These are phyloP conservation scores for Staurois parvus DNA, from an alignment of 2,797 vertebrate genomes.

Conservation along the genomic window DNA sequence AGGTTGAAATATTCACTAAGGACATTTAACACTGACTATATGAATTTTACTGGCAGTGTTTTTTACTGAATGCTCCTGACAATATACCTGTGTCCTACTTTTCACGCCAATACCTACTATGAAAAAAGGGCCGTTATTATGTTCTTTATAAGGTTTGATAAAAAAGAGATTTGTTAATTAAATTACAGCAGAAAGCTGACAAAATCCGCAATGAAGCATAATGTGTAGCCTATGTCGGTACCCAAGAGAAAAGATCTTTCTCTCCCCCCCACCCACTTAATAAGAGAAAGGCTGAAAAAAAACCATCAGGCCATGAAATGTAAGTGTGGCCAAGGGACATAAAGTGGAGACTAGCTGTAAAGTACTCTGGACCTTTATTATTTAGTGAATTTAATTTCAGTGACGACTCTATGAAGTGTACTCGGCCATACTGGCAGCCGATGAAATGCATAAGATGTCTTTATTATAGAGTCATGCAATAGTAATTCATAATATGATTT, in stretches of 20 bases:
- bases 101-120: conserved; percentile 1
- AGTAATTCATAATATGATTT: conserved; percentile 23
- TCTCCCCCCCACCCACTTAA: conserved; percentile 44
- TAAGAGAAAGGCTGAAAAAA: conserved; percentile 42
- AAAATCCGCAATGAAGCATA: conserved; percentile 54
- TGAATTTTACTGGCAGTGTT: conserved; percentile 15
- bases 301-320: conserved; percentile 52
- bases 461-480: conserved; percentile 30
- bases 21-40: conserved; percentile 22
- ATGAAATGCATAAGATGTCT: conserved; percentile 23
- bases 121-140: conserved; percentile 32
- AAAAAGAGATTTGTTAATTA: conserved; percentile 51
- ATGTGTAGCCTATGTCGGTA: conserved; percentile 46
- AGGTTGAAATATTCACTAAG: conserved; percentile 19
- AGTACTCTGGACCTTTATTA: conserved; percentile 52
- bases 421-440: conserved; percentile 24
- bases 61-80: background rate
- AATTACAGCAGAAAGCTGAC: conserved; percentile 45
- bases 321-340: conserved; percentile 51
- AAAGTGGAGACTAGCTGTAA: conserved; percentile 48
- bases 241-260: conserved; percentile 31
- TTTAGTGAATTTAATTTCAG: conserved; percentile 54
- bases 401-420: conserved; percentile 50
- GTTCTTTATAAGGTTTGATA: conserved; percentile 27
- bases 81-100: conserved; percentile 21